A percentile compares a stretch with the other conserved stretches of the same genome.
Evolutionary conservation across 2,888 invertebrate genomes (phyloP).

Genomic region (Nomada flava): DNA sequence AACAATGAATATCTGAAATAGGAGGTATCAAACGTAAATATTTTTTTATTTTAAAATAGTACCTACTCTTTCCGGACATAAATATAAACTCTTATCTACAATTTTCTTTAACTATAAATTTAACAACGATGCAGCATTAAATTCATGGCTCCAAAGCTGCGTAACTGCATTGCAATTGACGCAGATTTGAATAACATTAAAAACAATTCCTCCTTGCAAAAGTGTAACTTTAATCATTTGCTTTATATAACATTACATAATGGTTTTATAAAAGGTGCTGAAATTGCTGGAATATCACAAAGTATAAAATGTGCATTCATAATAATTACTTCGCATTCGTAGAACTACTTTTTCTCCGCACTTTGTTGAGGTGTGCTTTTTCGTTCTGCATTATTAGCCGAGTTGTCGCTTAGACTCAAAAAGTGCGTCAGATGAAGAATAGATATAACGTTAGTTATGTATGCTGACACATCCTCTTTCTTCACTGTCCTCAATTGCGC

Average conservation of each 20-base stretch:
- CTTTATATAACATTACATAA: neutral
- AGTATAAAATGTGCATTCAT: neutral
- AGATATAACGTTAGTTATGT: slow-evolving; percentile 80
- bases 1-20: neutral
- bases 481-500: slow-evolving; percentile 86
- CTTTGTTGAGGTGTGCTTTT: slow-evolving; percentile 1
- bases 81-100: neutral
- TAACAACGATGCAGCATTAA: neutral
- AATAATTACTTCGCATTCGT: neutral
- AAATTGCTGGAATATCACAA: neutral
- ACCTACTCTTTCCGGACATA: neutral
- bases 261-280: slow-evolving; percentile 15
- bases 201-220: neutral
- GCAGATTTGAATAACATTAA: neutral
- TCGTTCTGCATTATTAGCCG: slow-evolving; percentile 1
- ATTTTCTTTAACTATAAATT: neutral
- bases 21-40: neutral
- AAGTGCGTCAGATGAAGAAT: slow-evolving; percentile 81
- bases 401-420: slow-evolving; percentile 67
- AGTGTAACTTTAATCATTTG: neutral
- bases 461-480: slow-evolving; percentile 80
- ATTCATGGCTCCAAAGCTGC: neutral
- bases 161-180: neutral
- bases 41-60: neutral
- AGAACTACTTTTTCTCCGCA: slow-evolving; percentile 6